Evolutionary conservation across 2,797 vertebrate genomes (phyloP), one percentile per base, ranked within the genome.

Genomic region (Uromys caudimaculatus): DNA sequence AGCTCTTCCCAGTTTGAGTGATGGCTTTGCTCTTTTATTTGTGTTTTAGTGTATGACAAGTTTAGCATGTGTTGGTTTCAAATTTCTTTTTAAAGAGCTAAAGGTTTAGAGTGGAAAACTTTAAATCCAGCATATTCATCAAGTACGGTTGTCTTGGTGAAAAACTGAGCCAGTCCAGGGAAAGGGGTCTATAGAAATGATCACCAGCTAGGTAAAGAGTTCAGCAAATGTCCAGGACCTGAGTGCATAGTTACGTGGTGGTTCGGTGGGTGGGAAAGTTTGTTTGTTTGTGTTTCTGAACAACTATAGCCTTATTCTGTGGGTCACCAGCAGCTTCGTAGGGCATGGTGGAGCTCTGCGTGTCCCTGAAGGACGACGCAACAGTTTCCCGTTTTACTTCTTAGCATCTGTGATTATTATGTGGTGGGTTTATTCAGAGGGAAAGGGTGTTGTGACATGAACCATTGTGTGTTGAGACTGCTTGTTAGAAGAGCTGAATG

Each of bases 1-100:
- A 67, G 62, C 41, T 29, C 44, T 71, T 71, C 35, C 89, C 58
- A 81, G 4, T 62, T 13, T 58, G 32, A 85, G 27, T 47, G 79
- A 47, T 21, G 47, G 41, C 54, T 88, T 95, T 84, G 58, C 93
- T 95, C 32, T 50, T 73, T 92, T 85, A 41, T 90, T 47, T 91
- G 21, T 79, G 7, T 93, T 75, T 89, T 90, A 93, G n/a, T 93
- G 24, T 83, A 67, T 77, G 76, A 41, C 69, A 79, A 87, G 64
- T 86, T 92, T 21, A 85, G 1, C 21, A 32, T 52, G 12, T 87
- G 16, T 91, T 73, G 32, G 86, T 93, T 95, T 93, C 14, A 29
- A 38, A 86, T 95, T 97, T 96, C 78, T 94, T 89, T 32, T 82
- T 81, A 64, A 90, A 88, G 82, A 92, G 81, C 58, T 83, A 64